phyloP scores from a whole-genome alignment of 2,113 vertebrate species.

The Helogale parvula region DNA sequence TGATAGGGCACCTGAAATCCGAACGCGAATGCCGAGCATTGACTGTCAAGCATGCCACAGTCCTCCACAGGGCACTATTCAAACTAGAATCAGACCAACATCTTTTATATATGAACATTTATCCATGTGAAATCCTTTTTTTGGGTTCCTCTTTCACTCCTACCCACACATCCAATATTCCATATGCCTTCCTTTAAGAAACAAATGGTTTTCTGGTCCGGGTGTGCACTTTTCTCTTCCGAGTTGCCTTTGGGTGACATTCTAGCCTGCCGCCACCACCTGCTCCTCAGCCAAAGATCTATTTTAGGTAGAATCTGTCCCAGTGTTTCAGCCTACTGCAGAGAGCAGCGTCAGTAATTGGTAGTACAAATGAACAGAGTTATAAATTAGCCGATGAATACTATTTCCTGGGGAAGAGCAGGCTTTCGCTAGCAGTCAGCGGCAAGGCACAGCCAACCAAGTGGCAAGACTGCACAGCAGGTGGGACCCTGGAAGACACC shows the following conservation, averaged over 20 bases:
- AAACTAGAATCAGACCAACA: conserved; percentile 50
- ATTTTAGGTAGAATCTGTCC: conserved; percentile 57
- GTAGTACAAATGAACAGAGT: not conserved
- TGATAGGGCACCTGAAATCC: not conserved
- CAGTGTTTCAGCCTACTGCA: conserved; percentile 38
- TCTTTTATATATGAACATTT: conserved; percentile 54
- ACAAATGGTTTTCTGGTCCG: conserved; percentile 67
- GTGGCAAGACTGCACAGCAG: not conserved
- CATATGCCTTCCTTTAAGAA: conserved; percentile 77
- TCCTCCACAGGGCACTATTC: not conserved
- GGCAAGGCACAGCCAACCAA: not conserved
- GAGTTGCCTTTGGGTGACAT: conserved; percentile 72
- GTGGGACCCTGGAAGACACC: not conserved
- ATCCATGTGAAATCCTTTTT: conserved; percentile 71
- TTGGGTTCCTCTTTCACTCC: conserved; percentile 68
- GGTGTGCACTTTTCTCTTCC: conserved; percentile 51
- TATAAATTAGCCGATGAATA: conserved; percentile 31
- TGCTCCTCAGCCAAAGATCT: conserved; percentile 69
- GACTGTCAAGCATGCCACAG: not conserved
- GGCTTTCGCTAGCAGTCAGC: not conserved
- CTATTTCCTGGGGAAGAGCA: not conserved
- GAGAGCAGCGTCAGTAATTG: conserved; percentile 6
- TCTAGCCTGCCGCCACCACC: conserved; percentile 64
- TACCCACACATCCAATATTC: conserved; percentile 76
- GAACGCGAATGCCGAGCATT: not conserved